Evolutionary conservation across 2,113 vertebrate species (phyloP).

Genomic region (Picathartes gymnocephalus): DNA sequence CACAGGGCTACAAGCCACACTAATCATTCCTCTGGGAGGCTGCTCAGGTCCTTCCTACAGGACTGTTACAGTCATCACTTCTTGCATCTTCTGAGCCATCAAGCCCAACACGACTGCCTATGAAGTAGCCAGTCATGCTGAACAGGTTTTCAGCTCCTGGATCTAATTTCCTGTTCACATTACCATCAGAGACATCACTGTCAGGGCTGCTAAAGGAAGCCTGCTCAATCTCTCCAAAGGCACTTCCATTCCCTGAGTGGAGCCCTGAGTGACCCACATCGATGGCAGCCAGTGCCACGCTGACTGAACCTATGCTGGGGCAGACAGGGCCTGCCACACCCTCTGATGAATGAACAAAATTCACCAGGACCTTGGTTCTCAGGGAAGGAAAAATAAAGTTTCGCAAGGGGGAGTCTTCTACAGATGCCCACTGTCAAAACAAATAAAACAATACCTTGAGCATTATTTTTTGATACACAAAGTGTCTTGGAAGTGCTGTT

Average conservation of each 20-base stretch:
- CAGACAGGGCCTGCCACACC: background rate
- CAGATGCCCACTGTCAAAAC: background rate
- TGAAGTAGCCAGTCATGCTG: background rate
- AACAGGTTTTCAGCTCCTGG: background rate
- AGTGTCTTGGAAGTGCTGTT: background rate
- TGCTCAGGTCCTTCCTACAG: background rate
- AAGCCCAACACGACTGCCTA: background rate
- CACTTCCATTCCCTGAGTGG: too few relatives aligned
- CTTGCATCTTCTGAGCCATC: background rate
- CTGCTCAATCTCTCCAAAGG: background rate
- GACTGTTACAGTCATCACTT: background rate
- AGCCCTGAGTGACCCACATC: background rate
- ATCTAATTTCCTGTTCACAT: background rate
- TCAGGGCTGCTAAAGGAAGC: background rate
- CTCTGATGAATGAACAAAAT: background rate
- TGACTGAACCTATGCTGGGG: background rate
- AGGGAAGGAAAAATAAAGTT: background rate
- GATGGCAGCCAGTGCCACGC: rapidly evolving
- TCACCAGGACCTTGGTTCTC: background rate
- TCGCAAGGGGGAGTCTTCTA: background rate
- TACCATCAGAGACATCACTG: background rate
- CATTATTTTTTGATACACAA: background rate
- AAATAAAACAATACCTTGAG: background rate
- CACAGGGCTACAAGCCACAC: background rate
- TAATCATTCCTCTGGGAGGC: background rate